phyloP scores from a whole-genome alignment of 2,888 invertebrate genomes.

The Mimachlamys varia region DNA sequence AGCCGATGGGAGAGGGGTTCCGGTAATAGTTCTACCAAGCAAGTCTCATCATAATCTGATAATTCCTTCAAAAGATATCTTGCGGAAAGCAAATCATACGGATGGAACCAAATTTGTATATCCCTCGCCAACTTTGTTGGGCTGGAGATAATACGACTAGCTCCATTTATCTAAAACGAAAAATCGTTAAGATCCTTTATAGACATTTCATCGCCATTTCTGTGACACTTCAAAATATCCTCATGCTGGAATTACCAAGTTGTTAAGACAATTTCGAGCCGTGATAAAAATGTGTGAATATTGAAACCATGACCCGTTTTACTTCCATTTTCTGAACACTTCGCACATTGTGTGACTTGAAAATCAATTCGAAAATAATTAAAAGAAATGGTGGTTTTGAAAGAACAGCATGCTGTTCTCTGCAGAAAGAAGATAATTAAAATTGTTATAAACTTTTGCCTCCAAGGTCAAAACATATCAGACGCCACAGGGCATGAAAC shows the following conservation, averaged over 20 bases:
- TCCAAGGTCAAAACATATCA: not conserved
- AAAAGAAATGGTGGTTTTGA: conserved; percentile 4
- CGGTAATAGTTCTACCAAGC: no score
- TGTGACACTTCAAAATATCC: not conserved
- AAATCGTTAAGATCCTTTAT: not conserved
- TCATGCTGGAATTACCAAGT: not conserved
- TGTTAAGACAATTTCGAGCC: not conserved
- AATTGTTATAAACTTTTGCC: not conserved
- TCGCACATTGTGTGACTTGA: not conserved
- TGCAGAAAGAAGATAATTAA: not conserved
- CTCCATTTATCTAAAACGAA: not conserved
- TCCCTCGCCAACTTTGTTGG: no score
- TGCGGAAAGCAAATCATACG: no score
- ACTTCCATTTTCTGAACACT: not conserved
- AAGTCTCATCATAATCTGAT: no score
- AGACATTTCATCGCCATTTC: not conserved
- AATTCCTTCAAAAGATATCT: no score
- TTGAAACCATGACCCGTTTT: not conserved
- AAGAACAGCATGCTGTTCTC: not conserved
- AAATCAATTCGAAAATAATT: not conserved
- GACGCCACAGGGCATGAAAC: not conserved
- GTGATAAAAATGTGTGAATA: not conserved
- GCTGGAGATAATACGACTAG: no score
- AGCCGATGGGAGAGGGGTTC: no score
- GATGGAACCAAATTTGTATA: no score